These are phyloP conservation scores for Plectrocnemia conspersa DNA, from an alignment of 1,140 invertebrate species.

Conservation along the genomic window DNA sequence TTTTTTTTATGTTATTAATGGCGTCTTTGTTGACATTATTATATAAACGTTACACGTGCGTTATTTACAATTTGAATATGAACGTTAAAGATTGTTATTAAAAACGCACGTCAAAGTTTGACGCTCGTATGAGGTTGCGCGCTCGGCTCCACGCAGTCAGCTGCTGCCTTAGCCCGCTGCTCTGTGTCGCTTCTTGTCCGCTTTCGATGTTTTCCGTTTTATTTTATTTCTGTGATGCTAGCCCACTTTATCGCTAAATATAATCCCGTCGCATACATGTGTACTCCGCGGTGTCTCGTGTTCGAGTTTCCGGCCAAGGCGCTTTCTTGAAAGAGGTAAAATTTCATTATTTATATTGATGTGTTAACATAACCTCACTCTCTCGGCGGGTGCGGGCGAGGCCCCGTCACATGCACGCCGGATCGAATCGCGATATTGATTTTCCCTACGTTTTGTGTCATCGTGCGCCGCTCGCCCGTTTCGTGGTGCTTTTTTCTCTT, in stretches of 20 bases:
- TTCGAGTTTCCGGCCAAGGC: constrained; percentile 38
- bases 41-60: too few relatives aligned
- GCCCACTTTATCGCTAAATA: constrained; percentile 37
- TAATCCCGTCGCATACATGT: constrained; percentile 34
- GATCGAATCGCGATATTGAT: background rate
- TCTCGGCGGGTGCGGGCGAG: constrained; percentile 38
- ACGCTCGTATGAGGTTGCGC: constrained; percentile 42
- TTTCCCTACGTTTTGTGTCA: background rate
- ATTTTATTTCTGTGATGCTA: constrained; percentile 55
- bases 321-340: constrained; percentile 25
- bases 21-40: too few relatives aligned
- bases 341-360: constrained; percentile 25
- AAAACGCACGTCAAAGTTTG: too few relatives aligned
- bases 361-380: constrained; percentile 28
- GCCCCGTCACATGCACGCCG: constrained; percentile 28
- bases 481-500: background rate
- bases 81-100: too few relatives aligned
- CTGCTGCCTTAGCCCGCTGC: constrained; percentile 54
- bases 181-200: constrained; percentile 55
- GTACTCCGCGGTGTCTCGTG: constrained; percentile 35
- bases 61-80: too few relatives aligned
- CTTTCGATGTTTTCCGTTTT: constrained; percentile 56
- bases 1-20: too few relatives aligned
- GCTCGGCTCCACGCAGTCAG: constrained; percentile 47
- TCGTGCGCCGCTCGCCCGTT: background rate